A percentile compares a stretch with the other conserved stretches of the same genome.
These are phyloP conservation scores for Trogon surrucura DNA, from an alignment of 2,113 vertebrate species.

Conservation along the genomic window DNA sequence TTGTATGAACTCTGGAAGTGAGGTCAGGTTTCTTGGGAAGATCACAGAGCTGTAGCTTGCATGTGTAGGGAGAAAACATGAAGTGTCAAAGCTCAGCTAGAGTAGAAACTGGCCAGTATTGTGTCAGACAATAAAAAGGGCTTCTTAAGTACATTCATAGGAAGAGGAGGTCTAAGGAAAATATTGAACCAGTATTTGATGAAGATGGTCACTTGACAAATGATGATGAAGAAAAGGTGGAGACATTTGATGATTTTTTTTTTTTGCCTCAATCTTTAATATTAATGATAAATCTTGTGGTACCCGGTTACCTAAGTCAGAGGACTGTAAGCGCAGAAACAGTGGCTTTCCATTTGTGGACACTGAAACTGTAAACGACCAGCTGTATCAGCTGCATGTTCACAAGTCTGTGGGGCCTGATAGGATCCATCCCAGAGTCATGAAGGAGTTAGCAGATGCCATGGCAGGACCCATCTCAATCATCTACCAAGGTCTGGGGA, in stretches of 20 bases:
- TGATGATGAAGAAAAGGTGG: not conserved
- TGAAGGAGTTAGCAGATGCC: not conserved
- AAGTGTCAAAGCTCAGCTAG: not conserved
- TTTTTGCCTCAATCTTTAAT: not conserved
- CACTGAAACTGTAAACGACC: not conserved
- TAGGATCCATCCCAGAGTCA: not conserved
- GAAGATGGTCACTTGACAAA: not conserved
- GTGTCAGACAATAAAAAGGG: too few species aligned
- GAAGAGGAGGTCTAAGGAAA: not conserved
- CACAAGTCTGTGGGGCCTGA: too few species aligned
- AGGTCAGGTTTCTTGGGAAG: not conserved
- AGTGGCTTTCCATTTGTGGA: too few species aligned
- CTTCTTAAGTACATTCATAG: not conserved
- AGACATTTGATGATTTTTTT: not conserved
- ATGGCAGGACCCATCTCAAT: not conserved
- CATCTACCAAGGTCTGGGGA: not conserved
- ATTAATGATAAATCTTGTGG: not conserved
- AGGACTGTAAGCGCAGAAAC: not conserved
- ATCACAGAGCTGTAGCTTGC: not conserved
- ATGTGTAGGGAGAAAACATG: not conserved
- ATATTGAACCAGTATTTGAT: not conserved
- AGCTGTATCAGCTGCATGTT: not conserved
- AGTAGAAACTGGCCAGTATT: too few species aligned
- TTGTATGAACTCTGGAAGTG: not conserved
- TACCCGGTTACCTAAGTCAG: accelerated